These are phyloP conservation scores for Synanceia verrucosa DNA, from an alignment of 2,797 vertebrate genomes.

Conservation along the genomic window DNA sequence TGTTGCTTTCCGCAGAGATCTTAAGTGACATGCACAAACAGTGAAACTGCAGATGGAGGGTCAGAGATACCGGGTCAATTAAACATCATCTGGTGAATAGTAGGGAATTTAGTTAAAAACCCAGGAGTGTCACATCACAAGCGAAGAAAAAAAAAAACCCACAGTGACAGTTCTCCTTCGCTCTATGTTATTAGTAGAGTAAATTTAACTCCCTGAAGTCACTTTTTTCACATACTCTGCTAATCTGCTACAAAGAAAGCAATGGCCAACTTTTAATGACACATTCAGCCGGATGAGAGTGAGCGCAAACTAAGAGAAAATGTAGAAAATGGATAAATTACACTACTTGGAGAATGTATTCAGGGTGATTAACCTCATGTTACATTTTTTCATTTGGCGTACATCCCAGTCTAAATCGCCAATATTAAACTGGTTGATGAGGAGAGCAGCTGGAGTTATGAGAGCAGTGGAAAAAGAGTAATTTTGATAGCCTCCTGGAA, in stretches of 20 bases:
- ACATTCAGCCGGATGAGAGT: conserved; percentile 17
- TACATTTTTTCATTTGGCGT: conserved; percentile 77
- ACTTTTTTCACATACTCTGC: conserved; percentile 36
- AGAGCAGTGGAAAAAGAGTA: conserved; percentile 57
- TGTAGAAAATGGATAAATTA: conserved; percentile 63
- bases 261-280: conserved; percentile 54
- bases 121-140: conserved; percentile 35
- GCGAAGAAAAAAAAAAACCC: conserved; percentile 12
- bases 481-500: conserved; percentile 71
- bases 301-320: conserved; percentile 52
- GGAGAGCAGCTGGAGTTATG: conserved; percentile 75
- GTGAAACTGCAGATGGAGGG: conserved; percentile 47
- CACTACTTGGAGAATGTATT: conserved; percentile 66
- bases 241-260: conserved; percentile 34
- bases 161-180: conserved; percentile 39
- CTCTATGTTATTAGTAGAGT: conserved; percentile 4
- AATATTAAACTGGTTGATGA: conserved; percentile 78
- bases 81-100: conserved; percentile 51
- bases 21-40: conserved; percentile 79
- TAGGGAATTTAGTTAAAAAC: conserved; percentile 59
- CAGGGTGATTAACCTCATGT: conserved; percentile 77
- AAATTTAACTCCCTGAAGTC: conserved; percentile 38
- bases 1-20: conserved; percentile 78
- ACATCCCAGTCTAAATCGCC: conserved; percentile 70
- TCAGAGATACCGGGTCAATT: conserved; percentile 62